Conservation (phyloP, 2,113 vertebrate species). For the Phyllostomus hastatus region DNA sequence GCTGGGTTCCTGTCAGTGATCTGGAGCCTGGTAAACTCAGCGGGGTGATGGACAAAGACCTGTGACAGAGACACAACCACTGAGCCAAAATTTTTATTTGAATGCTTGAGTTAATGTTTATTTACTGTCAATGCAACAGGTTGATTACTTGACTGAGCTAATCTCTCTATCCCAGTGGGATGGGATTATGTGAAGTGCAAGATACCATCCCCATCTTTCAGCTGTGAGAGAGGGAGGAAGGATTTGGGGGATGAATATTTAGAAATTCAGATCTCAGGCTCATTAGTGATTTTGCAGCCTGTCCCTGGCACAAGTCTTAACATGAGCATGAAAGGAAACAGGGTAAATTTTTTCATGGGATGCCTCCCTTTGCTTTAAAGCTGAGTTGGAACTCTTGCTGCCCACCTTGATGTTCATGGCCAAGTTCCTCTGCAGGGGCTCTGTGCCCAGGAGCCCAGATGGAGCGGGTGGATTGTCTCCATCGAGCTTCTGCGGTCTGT, state of each 20-base stretch:
- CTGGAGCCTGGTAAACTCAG: neutral
- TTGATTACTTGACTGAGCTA: neutral
- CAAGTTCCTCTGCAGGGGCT: neutral
- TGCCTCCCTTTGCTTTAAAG: neutral
- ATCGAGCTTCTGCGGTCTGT: neutral
- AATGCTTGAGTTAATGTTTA: constrained; percentile 22
- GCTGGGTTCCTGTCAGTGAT: neutral
- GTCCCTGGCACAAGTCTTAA: neutral
- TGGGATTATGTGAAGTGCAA: neutral
- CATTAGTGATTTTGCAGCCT: neutral
- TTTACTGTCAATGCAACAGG: neutral
- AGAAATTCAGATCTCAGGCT: neutral
- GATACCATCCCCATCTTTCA: neutral
- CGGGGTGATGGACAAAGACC: constrained; percentile 8
- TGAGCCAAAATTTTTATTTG: constrained; percentile 35
- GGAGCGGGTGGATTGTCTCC: too few relatives aligned
- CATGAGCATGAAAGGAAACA: neutral
- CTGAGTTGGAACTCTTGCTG: neutral
- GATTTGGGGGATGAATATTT: neutral
- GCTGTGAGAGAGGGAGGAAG: neutral
- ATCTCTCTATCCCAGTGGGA: neutral
- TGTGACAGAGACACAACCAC: neutral
- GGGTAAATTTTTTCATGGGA: neutral
- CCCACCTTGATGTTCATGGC: neutral
- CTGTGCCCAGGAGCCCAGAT: neutral